These are phyloP conservation scores for Archocentrus centrarchus DNA, from an alignment of 2,113 vertebrate genomes.

Conservation along the genomic window DNA sequence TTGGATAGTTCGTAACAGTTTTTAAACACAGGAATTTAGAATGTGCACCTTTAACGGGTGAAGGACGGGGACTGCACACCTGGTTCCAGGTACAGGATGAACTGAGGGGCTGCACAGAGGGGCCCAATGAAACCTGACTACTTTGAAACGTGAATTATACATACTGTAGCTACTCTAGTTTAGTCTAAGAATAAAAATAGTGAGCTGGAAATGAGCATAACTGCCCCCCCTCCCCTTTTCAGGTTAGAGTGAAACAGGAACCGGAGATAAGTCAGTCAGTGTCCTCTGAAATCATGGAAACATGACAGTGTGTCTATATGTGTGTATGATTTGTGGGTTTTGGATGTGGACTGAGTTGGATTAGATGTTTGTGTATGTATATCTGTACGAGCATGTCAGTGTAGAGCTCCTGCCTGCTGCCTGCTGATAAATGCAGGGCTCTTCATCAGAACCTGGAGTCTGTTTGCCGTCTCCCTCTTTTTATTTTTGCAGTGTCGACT, in stretches of 20 bases:
- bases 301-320: background rate
- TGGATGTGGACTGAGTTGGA: background rate
- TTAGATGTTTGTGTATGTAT: background rate
- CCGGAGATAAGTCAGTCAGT: too few relatives aligned
- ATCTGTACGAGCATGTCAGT: background rate
- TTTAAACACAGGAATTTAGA: too few relatives aligned
- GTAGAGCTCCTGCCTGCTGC: background rate
- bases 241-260: background rate
- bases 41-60: too few relatives aligned
- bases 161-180: background rate
- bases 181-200: background rate
- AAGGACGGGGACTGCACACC: background rate
- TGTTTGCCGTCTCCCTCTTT: background rate
- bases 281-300: constrained; percentile 4
- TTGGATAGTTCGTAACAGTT: too few relatives aligned
- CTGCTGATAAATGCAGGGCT: constrained; percentile 27
- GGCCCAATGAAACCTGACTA: too few relatives aligned
- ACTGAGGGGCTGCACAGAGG: background rate
- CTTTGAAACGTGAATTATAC: too few relatives aligned
- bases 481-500: background rate
- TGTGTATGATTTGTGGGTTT: background rate
- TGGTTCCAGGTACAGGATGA: background rate
- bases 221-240: background rate
- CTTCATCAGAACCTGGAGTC: constrained; percentile 20
- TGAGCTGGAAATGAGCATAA: background rate